A percentile compares a stretch with the other conserved stretches of the same genome.
These are phyloP conservation scores for Condylura cristata DNA, from an alignment of 2,113 vertebrate species.

Conservation along the genomic window DNA sequence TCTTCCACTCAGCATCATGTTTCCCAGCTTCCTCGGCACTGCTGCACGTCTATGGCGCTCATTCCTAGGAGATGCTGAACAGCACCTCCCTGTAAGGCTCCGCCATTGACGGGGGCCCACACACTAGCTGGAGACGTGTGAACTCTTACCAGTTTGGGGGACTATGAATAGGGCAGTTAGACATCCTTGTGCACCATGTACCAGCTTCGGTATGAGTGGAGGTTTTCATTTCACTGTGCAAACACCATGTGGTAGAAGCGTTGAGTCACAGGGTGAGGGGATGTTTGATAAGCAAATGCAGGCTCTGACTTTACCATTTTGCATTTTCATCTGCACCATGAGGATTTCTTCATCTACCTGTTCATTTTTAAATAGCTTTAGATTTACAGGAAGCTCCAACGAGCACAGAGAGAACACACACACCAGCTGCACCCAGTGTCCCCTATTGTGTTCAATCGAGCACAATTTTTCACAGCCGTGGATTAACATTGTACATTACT, in stretches of 20 bases:
- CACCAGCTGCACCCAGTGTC: neutral
- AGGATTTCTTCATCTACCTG: neutral
- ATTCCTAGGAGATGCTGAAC: neutral
- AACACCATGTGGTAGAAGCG: neutral
- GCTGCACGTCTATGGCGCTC: neutral
- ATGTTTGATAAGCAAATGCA: neutral
- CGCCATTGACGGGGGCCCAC: neutral
- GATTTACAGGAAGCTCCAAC: neutral
- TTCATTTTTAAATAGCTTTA: neutral
- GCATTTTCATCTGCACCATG: neutral
- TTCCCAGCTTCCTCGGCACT: rapidly evolving
- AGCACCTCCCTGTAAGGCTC: neutral
- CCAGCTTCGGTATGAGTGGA: neutral
- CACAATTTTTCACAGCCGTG: neutral
- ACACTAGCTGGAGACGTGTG: neutral
- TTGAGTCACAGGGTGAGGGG: neutral
- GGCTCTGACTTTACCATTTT: neutral
- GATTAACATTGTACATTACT: neutral
- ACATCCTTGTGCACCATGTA: neutral
- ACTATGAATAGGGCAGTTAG: neutral
- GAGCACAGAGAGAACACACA: neutral
- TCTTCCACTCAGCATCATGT: neutral
- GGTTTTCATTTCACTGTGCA: neutral
- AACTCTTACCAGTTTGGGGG: neutral
- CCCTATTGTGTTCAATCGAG: neutral